Conservation (phyloP, 1,140 invertebrate species). For the Zaprionus davidi region DNA sequence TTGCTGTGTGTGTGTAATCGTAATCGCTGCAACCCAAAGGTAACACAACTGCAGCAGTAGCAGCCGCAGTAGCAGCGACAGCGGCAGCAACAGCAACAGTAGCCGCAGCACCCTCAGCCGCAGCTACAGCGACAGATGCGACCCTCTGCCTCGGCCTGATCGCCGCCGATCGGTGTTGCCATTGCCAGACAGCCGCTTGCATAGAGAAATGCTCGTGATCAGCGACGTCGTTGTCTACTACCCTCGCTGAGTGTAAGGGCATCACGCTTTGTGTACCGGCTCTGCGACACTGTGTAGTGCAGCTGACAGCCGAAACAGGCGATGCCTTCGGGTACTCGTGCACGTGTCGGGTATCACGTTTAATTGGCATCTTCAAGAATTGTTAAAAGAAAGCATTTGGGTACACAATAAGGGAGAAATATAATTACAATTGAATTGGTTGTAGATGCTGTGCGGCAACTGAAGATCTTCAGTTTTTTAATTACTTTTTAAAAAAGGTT, state of each 20-base stretch:
- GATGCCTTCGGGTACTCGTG: not conserved
- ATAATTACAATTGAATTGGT: too few relatives aligned
- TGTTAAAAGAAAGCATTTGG: not conserved
- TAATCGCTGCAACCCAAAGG: slow-evolving; percentile 67
- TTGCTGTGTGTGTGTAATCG: slow-evolving; percentile 23
- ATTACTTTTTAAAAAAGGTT: too few relatives aligned
- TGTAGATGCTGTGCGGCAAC: too few relatives aligned
- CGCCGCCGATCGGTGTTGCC: slow-evolving; percentile 9
- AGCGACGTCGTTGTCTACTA: slow-evolving; percentile 55
- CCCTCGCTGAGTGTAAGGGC: slow-evolving; percentile 24
- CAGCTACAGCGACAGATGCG: slow-evolving; percentile 21
- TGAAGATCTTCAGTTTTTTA: too few relatives aligned
- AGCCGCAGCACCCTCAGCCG: slow-evolving; percentile 24
- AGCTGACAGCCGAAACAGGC: not conserved
- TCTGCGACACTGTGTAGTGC: slow-evolving; percentile 3
- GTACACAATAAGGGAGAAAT: too few relatives aligned
- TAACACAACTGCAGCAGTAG: slow-evolving; percentile 50
- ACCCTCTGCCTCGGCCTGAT: slow-evolving; percentile 15
- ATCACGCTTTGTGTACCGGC: not conserved
- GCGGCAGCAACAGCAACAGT: slow-evolving; percentile 32
- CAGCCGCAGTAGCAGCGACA: slow-evolving; percentile 13
- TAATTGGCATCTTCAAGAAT: not conserved
- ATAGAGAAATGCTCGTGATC: slow-evolving; percentile 71
- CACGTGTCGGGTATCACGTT: not conserved
- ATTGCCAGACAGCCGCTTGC: slow-evolving; percentile 53